Conservation (phyloP, 2,888 invertebrate species). For the Sclerodermus sp. region DNA sequence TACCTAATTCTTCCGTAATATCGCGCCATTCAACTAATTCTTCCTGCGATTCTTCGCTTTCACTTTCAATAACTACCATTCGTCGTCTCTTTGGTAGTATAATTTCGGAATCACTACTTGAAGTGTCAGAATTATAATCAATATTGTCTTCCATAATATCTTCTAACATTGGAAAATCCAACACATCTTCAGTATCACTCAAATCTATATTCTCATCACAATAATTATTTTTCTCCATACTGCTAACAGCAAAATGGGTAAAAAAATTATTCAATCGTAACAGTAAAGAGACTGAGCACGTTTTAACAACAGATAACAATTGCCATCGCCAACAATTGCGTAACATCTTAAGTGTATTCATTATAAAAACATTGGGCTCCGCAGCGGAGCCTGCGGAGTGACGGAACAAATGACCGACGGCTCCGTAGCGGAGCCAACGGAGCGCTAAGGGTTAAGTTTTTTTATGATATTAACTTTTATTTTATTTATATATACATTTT, state of each 20-base stretch:
- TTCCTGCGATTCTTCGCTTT: conserved; percentile 10
- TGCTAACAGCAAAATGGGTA: conserved; percentile 8
- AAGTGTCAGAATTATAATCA: conserved; percentile 12
- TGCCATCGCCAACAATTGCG: background rate
- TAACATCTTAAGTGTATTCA: background rate
- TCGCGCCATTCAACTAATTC: conserved; percentile 14
- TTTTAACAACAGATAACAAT: background rate
- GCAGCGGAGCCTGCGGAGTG: no score
- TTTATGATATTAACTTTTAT: no score
- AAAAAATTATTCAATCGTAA: conserved; percentile 11
- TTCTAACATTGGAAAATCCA: conserved; percentile 15
- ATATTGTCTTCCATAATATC: conserved; percentile 7
- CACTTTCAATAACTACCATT: conserved; percentile 12
- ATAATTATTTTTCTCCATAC: conserved; percentile 14
- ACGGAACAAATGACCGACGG: background rate
- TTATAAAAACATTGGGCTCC: background rate
- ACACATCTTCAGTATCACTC: conserved; percentile 17
- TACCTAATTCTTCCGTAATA: conserved; percentile 11
- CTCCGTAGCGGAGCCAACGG: background rate
- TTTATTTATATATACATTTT: no score
- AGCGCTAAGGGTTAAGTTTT: background rate
- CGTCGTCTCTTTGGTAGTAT: conserved; percentile 13
- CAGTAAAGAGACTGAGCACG: conserved; percentile 1
- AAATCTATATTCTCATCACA: conserved; percentile 17
- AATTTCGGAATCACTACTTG: conserved; percentile 11